phyloP scores from a whole-genome alignment of 2,797 vertebrate species.

The Sebastes trivittatus region DNA sequence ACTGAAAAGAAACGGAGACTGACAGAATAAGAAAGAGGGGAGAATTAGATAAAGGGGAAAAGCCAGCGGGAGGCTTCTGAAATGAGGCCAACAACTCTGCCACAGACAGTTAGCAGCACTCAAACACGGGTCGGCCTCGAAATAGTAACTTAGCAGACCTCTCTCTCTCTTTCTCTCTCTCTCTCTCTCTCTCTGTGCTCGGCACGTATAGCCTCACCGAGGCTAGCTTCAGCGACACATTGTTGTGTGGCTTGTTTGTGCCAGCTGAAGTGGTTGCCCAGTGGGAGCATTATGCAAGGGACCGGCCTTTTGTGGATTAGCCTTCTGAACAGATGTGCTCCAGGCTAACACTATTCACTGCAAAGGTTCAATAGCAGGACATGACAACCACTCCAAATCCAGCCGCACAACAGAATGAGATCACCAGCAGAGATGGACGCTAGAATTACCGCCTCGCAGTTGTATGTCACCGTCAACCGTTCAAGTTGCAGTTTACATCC shows the following conservation, averaged over 20 bases:
- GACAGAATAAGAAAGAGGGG: neutral
- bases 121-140: neutral
- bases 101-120: slow-evolving; percentile 12
- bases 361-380: slow-evolving; percentile 50
- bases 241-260: slow-evolving; percentile 39
- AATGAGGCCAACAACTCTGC: slow-evolving; percentile 34
- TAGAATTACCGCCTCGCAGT: neutral
- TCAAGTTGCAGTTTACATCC: too few relatives aligned
- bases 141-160: slow-evolving; percentile 21
- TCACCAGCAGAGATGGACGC: slow-evolving; percentile 12
- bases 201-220: neutral
- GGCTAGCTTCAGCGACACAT: slow-evolving; percentile 11
- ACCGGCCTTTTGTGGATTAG: slow-evolving; percentile 61
- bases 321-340: slow-evolving; percentile 65
- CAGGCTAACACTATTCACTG: slow-evolving; percentile 46
- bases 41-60: slow-evolving; percentile 16
- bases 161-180: neutral
- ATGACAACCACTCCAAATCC: slow-evolving; percentile 29
- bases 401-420: slow-evolving; percentile 37
- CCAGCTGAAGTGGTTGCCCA: slow-evolving; percentile 42
- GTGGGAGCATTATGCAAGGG: slow-evolving; percentile 46
- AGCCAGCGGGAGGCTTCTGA: slow-evolving; percentile 13
- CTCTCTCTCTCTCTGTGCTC: slow-evolving; percentile 10
- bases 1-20: neutral
- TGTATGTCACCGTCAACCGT: rapidly evolving